Evolutionary conservation across 2,888 invertebrate species (phyloP), one percentile per base, ranked within the genome.

Genomic region (Drosophila villosipedis): DNA sequence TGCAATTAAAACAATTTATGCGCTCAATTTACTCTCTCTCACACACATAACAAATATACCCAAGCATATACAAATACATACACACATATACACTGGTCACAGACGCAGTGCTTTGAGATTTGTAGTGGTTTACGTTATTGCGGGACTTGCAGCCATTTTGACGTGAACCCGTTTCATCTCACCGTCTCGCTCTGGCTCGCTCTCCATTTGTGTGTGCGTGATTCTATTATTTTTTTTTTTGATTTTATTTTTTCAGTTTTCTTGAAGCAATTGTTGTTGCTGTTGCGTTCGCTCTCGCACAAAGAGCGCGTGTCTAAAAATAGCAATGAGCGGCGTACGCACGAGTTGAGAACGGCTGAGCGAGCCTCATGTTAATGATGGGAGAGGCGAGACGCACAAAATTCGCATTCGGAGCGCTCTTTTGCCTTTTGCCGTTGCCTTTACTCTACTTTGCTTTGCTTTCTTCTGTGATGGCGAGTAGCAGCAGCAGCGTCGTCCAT

Each of bases 1-100:
- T 60, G 78, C 85, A 89, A 85, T 85, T 85, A 85, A 89, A 89
- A 84, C 87, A 84, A 89, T 85, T 85, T 85, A 89, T 82, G 82
- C 84, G 85, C 85, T 89, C 85, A 89, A 85, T 85, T 85, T 89
- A 68, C 80, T 68, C 57, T 64, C 37, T 41, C 47, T 53, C n/a
- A 59, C 47, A 49, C 16, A 59, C 28, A 53, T 14, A 28, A 2
- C 37, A 19, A 47, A 16, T 47, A 4, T 47, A 25, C 19, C 37
- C 19, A 62, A 10, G 30, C 35, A 37, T 14, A 41, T 10, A 30
- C 12, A 22, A 19, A 41, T 31, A 14, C 30, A 54, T 55, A 58
- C 28, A 28, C 14, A n/a, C 30, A 33, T 58, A 22, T 31, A 47
- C 4, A 30, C 41, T 55, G 65, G 54, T 54, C 79, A 68, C 67